Base-by-base conservation (phyloP, 2,797 vertebrate species). In the Gallinago nigripennis region DNA sequence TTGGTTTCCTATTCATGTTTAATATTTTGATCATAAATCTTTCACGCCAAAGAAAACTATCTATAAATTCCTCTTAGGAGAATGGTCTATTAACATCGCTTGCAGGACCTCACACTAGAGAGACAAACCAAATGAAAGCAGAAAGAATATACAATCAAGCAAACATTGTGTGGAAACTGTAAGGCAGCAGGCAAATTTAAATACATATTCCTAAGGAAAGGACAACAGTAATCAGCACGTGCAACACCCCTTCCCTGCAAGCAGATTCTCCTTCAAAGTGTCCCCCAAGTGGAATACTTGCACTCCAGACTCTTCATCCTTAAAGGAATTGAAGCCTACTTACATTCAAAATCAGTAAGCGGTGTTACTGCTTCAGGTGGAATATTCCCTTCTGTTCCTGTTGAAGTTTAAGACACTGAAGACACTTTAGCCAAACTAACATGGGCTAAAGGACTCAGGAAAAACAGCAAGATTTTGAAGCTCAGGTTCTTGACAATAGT, bases 11-110 rank as follows among this genome's bases (percentile, higher is more conserved):
- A 51, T 88, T 96, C 41, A 43, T 56, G 35, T 88, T 94, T 97
- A 94, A 68, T 92, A 90, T 88, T 96, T 96, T 94, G 54, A 72
- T 73, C 54, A 91, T 94, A 94, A 91, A 92, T 92, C 73, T 95
- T 95, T 86, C 86, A 84, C 45, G 65, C 56, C 78, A 90, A 90
- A 94, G 56, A 96, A 91, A 92, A 94, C 96, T 88, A 90, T 33
- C 39, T 28, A 86, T 50, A 73, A 91, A 91, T 86, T 86, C 85
- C 66, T 82, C 70, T 77, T 75, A 78, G 80, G 72, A 66, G 18
- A 20, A 53, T 39, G 24, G 76, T 86, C 86, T 92, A 90, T 96
- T 94, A 94, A 76, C 87, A 86, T 70, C 88, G 28, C 66, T 94
- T 88, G 31, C 85, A 90, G 66, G 90, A 96, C 89, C 58, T 92